Conservation (phyloP, 2,888 invertebrate species). For the Parnassius orleans region DNA sequence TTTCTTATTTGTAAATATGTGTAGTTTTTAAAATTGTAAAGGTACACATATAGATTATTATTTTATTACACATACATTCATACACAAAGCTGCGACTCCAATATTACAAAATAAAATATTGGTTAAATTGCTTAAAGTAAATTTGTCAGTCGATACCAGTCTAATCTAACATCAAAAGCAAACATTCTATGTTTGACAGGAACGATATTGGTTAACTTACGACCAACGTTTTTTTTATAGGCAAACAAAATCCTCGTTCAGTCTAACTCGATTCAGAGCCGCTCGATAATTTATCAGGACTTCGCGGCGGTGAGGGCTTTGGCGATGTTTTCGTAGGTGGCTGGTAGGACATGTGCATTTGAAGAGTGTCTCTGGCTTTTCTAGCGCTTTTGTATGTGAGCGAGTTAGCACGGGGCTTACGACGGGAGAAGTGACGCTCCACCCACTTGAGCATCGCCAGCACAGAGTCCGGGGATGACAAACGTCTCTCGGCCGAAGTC, state of each 20-base stretch:
- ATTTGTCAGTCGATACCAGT: constrained; percentile 25
- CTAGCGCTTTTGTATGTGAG: constrained; percentile 82
- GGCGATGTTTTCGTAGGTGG: constrained; percentile 58
- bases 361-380: constrained; percentile 84
- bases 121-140: constrained; percentile 21
- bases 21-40: too few species aligned
- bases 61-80: too few species aligned
- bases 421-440: constrained; percentile 89
- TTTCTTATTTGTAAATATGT: too few species aligned
- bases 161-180: constrained; percentile 26
- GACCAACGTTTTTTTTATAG: constrained; percentile 19
- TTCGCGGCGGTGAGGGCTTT: constrained; percentile 53
- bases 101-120: constrained; percentile 4
- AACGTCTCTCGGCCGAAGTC: constrained; percentile 91
- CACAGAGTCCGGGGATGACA: constrained; percentile 94
- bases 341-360: constrained; percentile 89
- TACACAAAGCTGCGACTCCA: constrained; percentile 4
- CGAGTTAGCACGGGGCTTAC: constrained; percentile 88
- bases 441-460: constrained; percentile 95
- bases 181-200: constrained; percentile 25
- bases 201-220: constrained; percentile 19
- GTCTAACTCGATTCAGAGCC: constrained; percentile 70
- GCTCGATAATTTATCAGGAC: constrained; percentile 52
- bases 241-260: neutral
- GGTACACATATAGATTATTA: too few species aligned